These are phyloP conservation scores for Stratiomys singularior DNA, from an alignment of 2,888 invertebrate genomes.

Conservation along the genomic window DNA sequence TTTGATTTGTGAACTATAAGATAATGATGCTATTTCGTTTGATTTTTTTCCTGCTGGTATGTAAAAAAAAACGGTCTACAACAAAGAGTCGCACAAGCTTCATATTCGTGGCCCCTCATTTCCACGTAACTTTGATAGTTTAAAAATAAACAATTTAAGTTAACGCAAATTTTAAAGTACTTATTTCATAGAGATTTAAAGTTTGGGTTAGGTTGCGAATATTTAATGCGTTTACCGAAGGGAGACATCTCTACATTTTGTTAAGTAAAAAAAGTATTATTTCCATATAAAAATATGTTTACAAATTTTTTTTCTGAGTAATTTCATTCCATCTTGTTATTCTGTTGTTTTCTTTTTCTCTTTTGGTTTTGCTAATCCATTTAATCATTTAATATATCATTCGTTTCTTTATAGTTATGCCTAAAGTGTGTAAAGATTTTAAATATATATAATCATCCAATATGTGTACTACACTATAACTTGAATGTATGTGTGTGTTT, in stretches of 20 bases:
- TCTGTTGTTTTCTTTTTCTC: slow-evolving; percentile 9
- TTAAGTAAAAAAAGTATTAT: slow-evolving; percentile 45
- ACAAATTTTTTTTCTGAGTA: slow-evolving; percentile 27
- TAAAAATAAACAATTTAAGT: neutral
- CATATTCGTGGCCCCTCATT: too few relatives aligned
- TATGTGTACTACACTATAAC: neutral
- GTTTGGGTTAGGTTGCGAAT: neutral
- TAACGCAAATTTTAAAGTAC: neutral
- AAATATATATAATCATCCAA: slow-evolving; percentile 1
- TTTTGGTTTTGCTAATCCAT: neutral
- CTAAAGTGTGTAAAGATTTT: slow-evolving; percentile 4
- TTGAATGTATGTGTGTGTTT: too few relatives aligned
- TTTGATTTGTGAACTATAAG: slow-evolving; percentile 19
- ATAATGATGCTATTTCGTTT: neutral
- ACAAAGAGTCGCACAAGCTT: neutral
- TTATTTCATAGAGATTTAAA: neutral
- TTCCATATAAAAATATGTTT: slow-evolving; percentile 44
- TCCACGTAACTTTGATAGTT: too few relatives aligned
- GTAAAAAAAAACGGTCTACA: neutral
- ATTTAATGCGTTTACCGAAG: slow-evolving; percentile 14
- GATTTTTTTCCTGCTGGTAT: neutral
- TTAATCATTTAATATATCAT: too few relatives aligned
- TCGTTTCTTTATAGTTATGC: neutral
- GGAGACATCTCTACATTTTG: slow-evolving; percentile 32
- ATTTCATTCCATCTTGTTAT: slow-evolving; percentile 4